Conservation (phyloP, 2,888 invertebrate genomes). For the Lasioglossum morio region DNA sequence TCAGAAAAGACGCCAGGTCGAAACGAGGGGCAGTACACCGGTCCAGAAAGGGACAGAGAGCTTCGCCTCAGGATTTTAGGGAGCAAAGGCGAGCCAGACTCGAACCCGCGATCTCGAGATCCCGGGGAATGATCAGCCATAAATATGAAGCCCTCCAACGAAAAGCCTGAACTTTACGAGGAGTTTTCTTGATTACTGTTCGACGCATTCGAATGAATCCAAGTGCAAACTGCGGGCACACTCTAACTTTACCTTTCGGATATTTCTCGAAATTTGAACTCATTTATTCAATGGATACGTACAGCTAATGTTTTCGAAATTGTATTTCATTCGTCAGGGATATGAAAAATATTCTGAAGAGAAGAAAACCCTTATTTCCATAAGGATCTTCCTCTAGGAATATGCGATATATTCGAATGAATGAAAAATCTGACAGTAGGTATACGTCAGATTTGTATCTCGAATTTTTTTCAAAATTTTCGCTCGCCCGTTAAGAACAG, state of each 20-base stretch:
- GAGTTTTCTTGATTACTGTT: background rate
- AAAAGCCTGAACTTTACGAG: slow-evolving; percentile 1
- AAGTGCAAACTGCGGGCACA: background rate
- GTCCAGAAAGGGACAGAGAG: background rate
- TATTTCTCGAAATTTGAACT: background rate
- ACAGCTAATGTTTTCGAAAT: background rate
- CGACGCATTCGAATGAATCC: background rate
- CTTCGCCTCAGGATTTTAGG: background rate
- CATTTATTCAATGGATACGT: background rate
- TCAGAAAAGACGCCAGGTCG: slow-evolving; percentile 38
- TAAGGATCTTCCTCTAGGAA: background rate
- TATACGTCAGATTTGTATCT: background rate
- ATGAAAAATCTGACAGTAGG: background rate
- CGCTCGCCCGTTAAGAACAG: background rate
- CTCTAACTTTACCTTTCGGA: background rate
- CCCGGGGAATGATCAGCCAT: slow-evolving; percentile 3
- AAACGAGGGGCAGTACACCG: background rate
- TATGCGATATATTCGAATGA: background rate
- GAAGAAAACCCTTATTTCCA: background rate
- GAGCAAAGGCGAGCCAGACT: background rate
- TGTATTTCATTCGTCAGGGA: background rate
- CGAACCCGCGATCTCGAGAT: background rate
- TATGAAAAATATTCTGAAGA: background rate
- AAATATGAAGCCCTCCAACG: background rate
- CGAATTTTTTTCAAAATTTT: background rate